Percentiles rank a stretch among this genome's conserved stretches.
Evolutionary conservation across 1,140 invertebrate genomes (phyloP).

Genomic region (Aphidius ervi): DNA sequence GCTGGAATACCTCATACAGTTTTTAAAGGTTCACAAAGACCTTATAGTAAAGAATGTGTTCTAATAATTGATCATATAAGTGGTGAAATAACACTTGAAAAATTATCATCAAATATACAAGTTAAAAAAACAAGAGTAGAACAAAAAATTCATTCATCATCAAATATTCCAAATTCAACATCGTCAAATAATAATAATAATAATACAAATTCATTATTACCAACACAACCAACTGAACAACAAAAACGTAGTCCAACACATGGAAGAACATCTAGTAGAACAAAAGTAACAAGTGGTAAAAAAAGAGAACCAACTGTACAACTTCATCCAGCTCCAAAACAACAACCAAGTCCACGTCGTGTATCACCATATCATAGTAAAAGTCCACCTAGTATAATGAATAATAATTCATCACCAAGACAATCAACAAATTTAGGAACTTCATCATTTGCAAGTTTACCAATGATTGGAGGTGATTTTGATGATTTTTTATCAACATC

Average conservation of each 20-base stretch:
- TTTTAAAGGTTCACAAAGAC: conserved; percentile 88
- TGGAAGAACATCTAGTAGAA: conserved; percentile 62
- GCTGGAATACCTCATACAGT: conserved; percentile 85
- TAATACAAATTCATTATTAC: conserved; percentile 31
- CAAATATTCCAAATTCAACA: background rate
- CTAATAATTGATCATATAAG: conserved; percentile 88
- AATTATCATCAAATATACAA: conserved; percentile 84
- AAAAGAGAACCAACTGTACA: conserved; percentile 54
- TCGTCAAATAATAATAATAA: conserved; percentile 28
- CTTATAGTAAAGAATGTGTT: conserved; percentile 90
- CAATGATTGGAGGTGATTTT: conserved; percentile 67
- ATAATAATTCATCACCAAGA: conserved; percentile 56
- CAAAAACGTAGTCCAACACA: conserved; percentile 46
- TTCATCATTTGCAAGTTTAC: conserved; percentile 67
- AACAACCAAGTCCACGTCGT: conserved; percentile 53
- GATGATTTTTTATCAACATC: conserved; percentile 50
- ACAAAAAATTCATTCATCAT: conserved; percentile 29
- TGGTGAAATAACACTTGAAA: conserved; percentile 89
- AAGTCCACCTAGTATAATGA: conserved; percentile 51
- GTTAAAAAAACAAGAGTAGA: conserved; percentile 81
- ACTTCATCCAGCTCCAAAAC: conserved; percentile 40
- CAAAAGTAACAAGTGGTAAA: conserved; percentile 59
- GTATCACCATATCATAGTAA: conserved; percentile 54
- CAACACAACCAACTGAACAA: conserved; percentile 51
- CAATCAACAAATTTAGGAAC: conserved; percentile 54